A percentile compares a stretch with the other conserved stretches of the same genome.
Conservation (phyloP, 1,140 invertebrate species). For the Tetramorium parvispinum region DNA sequence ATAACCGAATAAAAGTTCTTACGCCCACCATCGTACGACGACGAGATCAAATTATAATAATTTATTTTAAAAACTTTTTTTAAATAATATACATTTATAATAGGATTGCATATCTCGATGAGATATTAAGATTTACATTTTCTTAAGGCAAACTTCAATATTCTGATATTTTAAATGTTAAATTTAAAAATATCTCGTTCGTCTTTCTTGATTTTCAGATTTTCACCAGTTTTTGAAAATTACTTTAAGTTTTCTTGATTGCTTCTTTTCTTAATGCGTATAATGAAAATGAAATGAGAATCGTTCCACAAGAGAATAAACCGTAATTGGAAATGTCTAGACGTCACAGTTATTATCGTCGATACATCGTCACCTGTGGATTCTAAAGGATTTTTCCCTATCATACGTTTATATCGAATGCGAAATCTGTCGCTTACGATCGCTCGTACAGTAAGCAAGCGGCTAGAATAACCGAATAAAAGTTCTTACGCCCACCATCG, state of each 20-base stretch:
- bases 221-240: background rate
- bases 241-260: too few species aligned
- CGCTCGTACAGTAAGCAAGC: background rate
- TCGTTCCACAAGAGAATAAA: background rate
- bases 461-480: conserved; percentile 11
- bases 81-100: background rate
- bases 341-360: background rate
- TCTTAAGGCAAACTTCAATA: background rate
- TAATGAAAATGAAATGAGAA: background rate
- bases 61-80: background rate
- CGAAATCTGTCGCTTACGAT: conserved; percentile 13
- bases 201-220: background rate
- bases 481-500: conserved; percentile 37
- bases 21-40: conserved; percentile 23
- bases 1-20: conserved; percentile 19
- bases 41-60: background rate
- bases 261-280: background rate
- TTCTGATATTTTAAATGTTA: background rate
- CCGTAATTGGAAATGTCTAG: conserved; percentile 9
- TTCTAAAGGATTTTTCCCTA: background rate
- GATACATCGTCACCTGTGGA: background rate
- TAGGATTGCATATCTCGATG: background rate
- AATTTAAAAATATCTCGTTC: background rate
- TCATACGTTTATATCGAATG: conserved; percentile 16
- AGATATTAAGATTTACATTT: background rate